A percentile compares a stretch with the other conserved stretches of the same genome.
Conservation (phyloP, 2,797 vertebrate genomes). For the Nannoperca obscura region DNA sequence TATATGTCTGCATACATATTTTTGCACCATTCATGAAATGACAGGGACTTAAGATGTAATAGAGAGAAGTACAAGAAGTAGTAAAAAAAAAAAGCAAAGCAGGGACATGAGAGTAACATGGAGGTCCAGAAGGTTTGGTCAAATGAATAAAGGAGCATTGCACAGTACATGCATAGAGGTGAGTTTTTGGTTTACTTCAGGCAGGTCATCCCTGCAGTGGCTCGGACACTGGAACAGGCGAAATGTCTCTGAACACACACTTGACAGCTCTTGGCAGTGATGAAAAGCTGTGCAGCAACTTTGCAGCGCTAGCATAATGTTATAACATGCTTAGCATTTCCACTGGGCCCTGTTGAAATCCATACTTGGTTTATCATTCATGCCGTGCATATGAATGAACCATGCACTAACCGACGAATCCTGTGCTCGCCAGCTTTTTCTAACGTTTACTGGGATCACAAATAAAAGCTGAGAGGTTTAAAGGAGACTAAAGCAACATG, state of each 20-base stretch:
- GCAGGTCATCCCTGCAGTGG: constrained; percentile 4
- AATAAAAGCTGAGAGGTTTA: constrained; percentile 22
- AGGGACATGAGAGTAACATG: background rate
- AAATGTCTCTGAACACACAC: constrained; percentile 2
- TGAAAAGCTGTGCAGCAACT: constrained; percentile 25
- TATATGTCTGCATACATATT: background rate
- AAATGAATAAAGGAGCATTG: background rate
- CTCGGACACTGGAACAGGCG: constrained; percentile 3
- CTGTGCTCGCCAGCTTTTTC: constrained; percentile 41
- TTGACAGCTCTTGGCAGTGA: constrained; percentile 6
- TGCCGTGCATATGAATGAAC: constrained; percentile 43
- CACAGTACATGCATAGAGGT: background rate
- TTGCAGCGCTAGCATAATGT: constrained; percentile 25
- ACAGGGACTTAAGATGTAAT: background rate
- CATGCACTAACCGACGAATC: constrained; percentile 15
- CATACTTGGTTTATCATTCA: constrained; percentile 48
- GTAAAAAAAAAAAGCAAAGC: background rate
- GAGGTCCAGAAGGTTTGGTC: background rate
- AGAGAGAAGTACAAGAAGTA: too few species aligned
- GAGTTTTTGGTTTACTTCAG: background rate
- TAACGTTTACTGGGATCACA: constrained; percentile 27
- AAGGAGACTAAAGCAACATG: constrained; percentile 3
- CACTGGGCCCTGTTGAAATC: constrained; percentile 47
- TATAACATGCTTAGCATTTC: constrained; percentile 49
- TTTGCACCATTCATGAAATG: background rate